Evolutionary conservation across 2,113 vertebrate species (phyloP).

Genomic region (Lophochroa leadbeateri): DNA sequence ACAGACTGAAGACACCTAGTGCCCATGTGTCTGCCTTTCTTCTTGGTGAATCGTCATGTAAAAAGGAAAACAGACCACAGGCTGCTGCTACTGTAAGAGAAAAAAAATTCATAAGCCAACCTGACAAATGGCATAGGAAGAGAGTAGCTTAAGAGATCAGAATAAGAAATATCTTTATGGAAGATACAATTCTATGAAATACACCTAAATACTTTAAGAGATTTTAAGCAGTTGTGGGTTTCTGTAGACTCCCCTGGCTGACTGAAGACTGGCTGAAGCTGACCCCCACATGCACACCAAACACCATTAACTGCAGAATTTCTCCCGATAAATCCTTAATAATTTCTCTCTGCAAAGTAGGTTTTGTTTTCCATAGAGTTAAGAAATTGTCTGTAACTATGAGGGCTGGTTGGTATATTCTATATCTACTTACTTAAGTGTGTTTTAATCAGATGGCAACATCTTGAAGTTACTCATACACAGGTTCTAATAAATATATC

Average conservation of each 20-base stretch:
- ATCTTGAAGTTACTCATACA: not conserved
- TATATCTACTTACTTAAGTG: rapidly evolving
- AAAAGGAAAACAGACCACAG: not conserved
- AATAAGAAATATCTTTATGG: not conserved
- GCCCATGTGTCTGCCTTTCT: not conserved
- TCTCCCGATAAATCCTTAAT: not conserved
- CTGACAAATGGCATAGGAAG: not conserved
- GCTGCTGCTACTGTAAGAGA: not conserved
- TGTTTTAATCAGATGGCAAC: not conserved
- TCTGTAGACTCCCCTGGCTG: not conserved
- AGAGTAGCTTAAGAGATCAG: not conserved
- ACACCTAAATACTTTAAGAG: not conserved
- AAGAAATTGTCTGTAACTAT: not conserved
- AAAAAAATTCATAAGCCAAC: not conserved
- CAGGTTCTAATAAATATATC: not conserved
- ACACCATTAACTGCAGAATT: not conserved
- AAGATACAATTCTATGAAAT: not conserved
- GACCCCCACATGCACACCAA: not conserved
- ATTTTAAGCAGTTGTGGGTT: not conserved
- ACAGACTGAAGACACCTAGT: not conserved
- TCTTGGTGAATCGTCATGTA: not conserved
- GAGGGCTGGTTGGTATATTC: not conserved
- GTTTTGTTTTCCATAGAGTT: not conserved
- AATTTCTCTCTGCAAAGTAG: not conserved
- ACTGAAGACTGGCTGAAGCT: not conserved